Base-by-base conservation (phyloP, 2,113 vertebrate genomes). In the Pimephales promelas region DNA sequence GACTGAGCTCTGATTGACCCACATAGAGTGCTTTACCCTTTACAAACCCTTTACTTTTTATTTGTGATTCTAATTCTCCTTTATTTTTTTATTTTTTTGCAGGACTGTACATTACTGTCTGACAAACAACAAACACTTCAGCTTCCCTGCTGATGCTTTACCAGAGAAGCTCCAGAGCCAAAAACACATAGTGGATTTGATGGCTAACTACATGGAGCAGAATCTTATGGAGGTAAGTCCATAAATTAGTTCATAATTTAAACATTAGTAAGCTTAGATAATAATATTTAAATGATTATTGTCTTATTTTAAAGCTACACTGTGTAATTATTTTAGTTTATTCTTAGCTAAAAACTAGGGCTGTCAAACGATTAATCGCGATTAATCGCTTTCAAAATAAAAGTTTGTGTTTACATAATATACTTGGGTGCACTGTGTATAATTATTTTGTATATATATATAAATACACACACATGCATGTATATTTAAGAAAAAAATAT, bases 201-300 rank as follows among this genome's bases (percentile, higher is more conserved):
- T 99, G 68, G 94, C 97, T 0, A 97, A 96, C 85, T 99, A 99
- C 90, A 99, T 99, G 98, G 97, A 99, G 74, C 96, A 97, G 88
- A 96, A 96, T 88, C 95, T 99, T 28, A 96, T 99, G 97, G 98
- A 99, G 96, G 98, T 97, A 83, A 79, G 61, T 16, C 36, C 0
- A 8, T 11, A 43, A 71, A 45, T 7, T 7, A 11, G 24, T 22
- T 0, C 11, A 24, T n/a, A 43, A 40, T 71, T 71, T 43, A 43
- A n/a, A 22, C 20, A 11, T n/a, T n/a, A n/a, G n/a, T n/a, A n/a
- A n/a, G n/a, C n/a, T n/a, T n/a, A n/a, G n/a, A n/a, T n/a, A n/a
- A n/a, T n/a, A n/a, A n/a, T 57, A 3, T 22, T 57, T 10, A 3
- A n/a, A 22, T 56, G 7, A 18, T 18, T 18, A 52, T 5, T n/a